These are phyloP conservation scores for Tachycineta bicolor DNA, from an alignment of 2,113 vertebrate genomes.

Conservation along the genomic window DNA sequence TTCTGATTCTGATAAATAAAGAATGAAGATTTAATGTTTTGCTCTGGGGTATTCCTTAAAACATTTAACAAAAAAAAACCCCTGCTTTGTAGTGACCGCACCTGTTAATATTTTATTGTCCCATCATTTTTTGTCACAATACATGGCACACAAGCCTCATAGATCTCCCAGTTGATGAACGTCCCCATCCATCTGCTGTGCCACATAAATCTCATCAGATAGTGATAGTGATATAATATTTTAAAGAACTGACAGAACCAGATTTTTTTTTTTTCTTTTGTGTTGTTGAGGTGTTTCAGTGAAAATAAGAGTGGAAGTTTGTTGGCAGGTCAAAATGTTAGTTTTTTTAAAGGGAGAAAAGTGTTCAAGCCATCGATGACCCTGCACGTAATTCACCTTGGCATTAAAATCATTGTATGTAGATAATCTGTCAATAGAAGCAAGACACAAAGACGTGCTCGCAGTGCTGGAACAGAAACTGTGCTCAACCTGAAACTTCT, in stretches of 20 bases:
- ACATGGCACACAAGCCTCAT: not conserved
- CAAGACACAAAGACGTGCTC: not conserved
- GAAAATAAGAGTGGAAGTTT: not conserved
- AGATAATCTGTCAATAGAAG: not conserved
- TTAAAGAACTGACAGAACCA: constrained; percentile 17
- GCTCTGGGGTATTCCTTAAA: not conserved
- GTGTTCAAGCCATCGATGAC: not conserved
- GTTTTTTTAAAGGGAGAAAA: not conserved
- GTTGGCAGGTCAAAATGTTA: not conserved
- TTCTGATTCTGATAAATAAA: not conserved
- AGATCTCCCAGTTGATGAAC: not conserved
- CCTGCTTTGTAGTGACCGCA: not conserved
- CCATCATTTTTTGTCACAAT: not conserved
- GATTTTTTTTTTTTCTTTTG: not conserved
- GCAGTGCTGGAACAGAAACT: not conserved
- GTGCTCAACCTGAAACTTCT: not conserved
- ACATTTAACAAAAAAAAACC: not conserved
- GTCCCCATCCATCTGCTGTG: not conserved
- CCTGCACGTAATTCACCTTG: not conserved
- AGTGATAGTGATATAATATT: not conserved
- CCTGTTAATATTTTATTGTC: not conserved
- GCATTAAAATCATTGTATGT: not conserved
- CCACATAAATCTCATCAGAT: not conserved
- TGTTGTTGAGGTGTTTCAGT: not conserved
- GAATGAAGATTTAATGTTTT: not conserved